These are phyloP conservation scores for Magallana angulata DNA, from an alignment of 1,140 invertebrate species.

Conservation along the genomic window DNA sequence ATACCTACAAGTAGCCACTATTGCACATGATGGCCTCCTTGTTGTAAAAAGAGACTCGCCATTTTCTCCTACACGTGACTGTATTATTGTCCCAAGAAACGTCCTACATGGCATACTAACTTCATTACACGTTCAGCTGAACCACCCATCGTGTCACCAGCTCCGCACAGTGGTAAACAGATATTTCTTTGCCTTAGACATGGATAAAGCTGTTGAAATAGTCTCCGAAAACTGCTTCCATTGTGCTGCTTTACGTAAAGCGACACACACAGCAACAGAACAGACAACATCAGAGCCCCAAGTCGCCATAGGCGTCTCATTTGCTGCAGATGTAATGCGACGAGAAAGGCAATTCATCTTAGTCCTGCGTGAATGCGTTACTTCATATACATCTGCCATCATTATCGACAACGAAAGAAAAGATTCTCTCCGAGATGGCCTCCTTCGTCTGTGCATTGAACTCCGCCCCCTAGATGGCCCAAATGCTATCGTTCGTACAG, in stretches of 20 bases:
- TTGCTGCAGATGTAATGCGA: conserved; percentile 57
- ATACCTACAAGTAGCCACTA: conserved; percentile 39
- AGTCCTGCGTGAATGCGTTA: conserved; percentile 45
- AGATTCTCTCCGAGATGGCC: background rate
- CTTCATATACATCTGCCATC: conserved; percentile 50
- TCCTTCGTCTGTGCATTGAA: background rate
- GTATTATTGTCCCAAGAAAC: conserved; percentile 44
- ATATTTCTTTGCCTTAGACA: conserved; percentile 57
- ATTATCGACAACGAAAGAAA: background rate
- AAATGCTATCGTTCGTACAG: background rate
- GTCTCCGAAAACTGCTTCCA: conserved; percentile 39
- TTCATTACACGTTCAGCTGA: conserved; percentile 41
- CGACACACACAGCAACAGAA: background rate
- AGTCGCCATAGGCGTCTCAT: conserved; percentile 49
- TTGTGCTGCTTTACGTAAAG: conserved; percentile 51
- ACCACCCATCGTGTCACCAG: conserved; percentile 48
- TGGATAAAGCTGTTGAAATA: conserved; percentile 38
- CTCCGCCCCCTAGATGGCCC: too few relatives aligned
- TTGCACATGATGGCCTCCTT: conserved; percentile 53
- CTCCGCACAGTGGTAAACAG: conserved; percentile 43
- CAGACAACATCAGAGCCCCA: conserved; percentile 53
- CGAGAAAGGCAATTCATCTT: conserved; percentile 44
- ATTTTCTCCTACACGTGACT: conserved; percentile 29
- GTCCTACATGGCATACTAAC: conserved; percentile 57
- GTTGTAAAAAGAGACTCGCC: conserved; percentile 38